Conservation (phyloP, 2,797 vertebrate genomes). For the Sebastes steindachneri region DNA sequence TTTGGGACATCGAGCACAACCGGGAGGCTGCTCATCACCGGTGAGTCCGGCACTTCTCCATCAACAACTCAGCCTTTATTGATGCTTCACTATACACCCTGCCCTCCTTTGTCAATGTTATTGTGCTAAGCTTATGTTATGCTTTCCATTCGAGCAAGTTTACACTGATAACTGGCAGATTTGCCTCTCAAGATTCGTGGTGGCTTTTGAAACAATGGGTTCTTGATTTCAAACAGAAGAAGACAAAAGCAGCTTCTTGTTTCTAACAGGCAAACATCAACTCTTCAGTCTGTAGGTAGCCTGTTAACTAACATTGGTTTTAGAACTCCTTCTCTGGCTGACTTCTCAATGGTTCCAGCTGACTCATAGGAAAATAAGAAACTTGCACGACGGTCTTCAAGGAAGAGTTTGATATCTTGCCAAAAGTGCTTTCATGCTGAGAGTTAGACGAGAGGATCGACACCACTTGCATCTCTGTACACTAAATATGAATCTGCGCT, state of each 20-base stretch:
- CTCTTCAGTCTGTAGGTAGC: not conserved
- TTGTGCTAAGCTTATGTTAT: not conserved
- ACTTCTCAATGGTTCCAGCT: not conserved
- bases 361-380: not conserved
- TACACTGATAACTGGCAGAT: not conserved
- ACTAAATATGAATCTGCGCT: not conserved
- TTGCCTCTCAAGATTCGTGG: not conserved
- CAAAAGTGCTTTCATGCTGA: not conserved
- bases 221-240: not conserved
- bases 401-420: not conserved
- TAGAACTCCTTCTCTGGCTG: not conserved
- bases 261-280: not conserved
- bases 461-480: not conserved
- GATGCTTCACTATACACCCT: not conserved
- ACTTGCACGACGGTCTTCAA: not conserved
- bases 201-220: not conserved
- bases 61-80: not conserved
- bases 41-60: slow-evolving; percentile 70
- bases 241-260: not conserved
- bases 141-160: not conserved
- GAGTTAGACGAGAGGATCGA: not conserved
- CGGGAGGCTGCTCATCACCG: slow-evolving; percentile 89
- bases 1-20: slow-evolving; percentile 91
- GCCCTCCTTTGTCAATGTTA: not conserved
- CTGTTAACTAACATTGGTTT: not conserved